phyloP scores from a whole-genome alignment of 2,797 vertebrate genomes.

The Alcedo atthis region DNA sequence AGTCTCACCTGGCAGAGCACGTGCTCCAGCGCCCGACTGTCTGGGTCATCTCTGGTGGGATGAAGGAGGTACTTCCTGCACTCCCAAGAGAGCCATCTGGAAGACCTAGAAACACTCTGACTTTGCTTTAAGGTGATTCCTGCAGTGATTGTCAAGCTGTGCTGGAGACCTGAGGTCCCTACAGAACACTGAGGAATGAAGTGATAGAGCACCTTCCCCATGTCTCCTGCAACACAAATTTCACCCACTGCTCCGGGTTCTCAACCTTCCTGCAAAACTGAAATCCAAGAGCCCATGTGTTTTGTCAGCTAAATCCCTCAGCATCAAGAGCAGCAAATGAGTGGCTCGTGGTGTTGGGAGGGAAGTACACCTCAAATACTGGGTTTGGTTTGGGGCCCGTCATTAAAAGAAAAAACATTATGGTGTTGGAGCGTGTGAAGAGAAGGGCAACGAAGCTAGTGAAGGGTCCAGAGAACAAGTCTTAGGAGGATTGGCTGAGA shows the following conservation, averaged over 20 bases:
- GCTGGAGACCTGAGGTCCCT: not conserved
- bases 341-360: fast-evolving
- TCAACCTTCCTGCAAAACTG: not conserved
- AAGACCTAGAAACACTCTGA: not conserved
- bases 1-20: not conserved
- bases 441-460: too few species aligned
- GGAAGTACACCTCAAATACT: not conserved
- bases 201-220: not conserved
- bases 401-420: too few species aligned
- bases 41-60: not conserved
- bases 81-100: not conserved
- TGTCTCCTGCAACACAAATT: fast-evolving
- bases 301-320: not conserved
- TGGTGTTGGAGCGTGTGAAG: too few species aligned
- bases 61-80: not conserved
- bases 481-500: too few species aligned
- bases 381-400: too few species aligned
- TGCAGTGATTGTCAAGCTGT: not conserved
- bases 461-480: too few species aligned
- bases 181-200: fast-evolving
- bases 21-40: not conserved
- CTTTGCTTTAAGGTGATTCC: not conserved
- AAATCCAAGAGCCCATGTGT: not conserved
- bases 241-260: too few species aligned
- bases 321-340: not conserved